These are phyloP conservation scores for Lepeophtheirus salmonis DNA, from an alignment of 1,140 invertebrate species.

Conservation along the genomic window DNA sequence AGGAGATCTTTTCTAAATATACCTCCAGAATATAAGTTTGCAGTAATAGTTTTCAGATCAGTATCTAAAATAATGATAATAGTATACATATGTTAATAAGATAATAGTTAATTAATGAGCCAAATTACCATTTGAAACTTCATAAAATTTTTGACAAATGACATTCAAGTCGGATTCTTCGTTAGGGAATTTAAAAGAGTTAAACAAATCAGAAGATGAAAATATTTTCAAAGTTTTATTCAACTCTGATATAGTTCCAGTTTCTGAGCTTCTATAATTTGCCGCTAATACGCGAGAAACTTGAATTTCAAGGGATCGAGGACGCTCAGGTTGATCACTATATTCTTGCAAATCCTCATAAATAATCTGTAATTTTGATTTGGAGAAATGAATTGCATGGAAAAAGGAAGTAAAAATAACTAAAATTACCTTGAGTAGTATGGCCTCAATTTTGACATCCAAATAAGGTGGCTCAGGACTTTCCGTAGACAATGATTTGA, in stretches of 20 bases:
- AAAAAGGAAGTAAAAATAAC: neutral
- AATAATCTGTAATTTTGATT: slow-evolving; percentile 34
- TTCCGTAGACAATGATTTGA: slow-evolving; percentile 29
- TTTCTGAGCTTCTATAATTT: slow-evolving; percentile 49
- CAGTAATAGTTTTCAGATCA: too few relatives aligned
- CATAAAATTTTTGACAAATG: slow-evolving; percentile 51
- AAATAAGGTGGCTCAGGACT: slow-evolving; percentile 42
- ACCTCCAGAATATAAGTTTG: neutral
- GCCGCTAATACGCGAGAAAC: slow-evolving; percentile 55
- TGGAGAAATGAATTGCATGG: neutral
- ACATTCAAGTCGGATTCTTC: slow-evolving; percentile 40
- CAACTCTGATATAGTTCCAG: slow-evolving; percentile 43
- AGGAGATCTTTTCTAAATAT: slow-evolving; percentile 15
- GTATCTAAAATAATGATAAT: too few relatives aligned
- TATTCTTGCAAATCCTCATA: slow-evolving; percentile 47
- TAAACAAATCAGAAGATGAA: slow-evolving; percentile 50
- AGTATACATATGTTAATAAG: too few relatives aligned
- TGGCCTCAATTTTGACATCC: slow-evolving; percentile 68
- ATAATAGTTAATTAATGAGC: too few relatives aligned
- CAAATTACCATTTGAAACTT: slow-evolving; percentile 42
- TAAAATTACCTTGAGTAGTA: slow-evolving; percentile 62
- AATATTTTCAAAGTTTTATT: slow-evolving; percentile 49
- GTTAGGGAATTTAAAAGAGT: slow-evolving; percentile 48
- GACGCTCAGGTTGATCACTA: slow-evolving; percentile 53
- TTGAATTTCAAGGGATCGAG: slow-evolving; percentile 57